Evolutionary conservation across 1,140 invertebrate species (phyloP).

Genomic region (Carcinoscorpius rotundicauda): DNA sequence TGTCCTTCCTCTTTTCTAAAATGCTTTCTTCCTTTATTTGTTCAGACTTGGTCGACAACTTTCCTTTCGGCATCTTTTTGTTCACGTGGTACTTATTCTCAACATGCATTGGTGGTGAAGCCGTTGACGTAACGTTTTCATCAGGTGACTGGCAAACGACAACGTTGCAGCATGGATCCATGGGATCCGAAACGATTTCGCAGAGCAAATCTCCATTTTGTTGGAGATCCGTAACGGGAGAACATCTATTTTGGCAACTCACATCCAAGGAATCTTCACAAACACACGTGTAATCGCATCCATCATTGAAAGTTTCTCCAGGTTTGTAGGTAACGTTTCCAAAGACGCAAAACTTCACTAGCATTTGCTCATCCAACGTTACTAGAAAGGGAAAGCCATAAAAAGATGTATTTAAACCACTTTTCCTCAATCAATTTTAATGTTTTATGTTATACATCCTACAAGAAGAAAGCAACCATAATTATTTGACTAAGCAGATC

Average conservation of each 20-base stretch:
- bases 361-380: too few species aligned
- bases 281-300: conserved; percentile 24
- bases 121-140: neutral
- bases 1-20: too few species aligned
- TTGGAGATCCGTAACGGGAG: neutral
- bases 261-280: conserved; percentile 30
- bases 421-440: too few species aligned
- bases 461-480: too few species aligned
- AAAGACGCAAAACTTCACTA: neutral
- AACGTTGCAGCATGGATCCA: neutral
- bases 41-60: too few species aligned
- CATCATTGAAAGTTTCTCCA: conserved; percentile 24
- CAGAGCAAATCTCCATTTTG: neutral
- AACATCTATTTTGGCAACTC: conserved; percentile 25
- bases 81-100: neutral
- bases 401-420: too few species aligned
- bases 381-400: too few species aligned
- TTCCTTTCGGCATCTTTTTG: neutral
- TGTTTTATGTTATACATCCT: too few species aligned
- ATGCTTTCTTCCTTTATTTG: too few species aligned
- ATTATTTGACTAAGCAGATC: too few species aligned
- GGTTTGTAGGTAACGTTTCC: conserved; percentile 23
- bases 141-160: neutral
- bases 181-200: neutral
- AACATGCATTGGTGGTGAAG: neutral